Conservation (phyloP, 2,113 vertebrate genomes). For the pig (Sus scrofa) region T2T-Sscrofa CM000818.6:104701501-104702000, state of each 20-base stretch:
- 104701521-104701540: constrained; percentile 40
- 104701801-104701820: constrained; percentile 20
- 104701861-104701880: background rate
- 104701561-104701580: constrained; percentile 36
- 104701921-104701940: background rate
- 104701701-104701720: background rate
- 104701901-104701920: background rate
- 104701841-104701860: background rate
- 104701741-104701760: background rate
- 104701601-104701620: background rate
- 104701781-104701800: background rate
- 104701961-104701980: background rate
- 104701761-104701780: background rate
- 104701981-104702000: background rate
- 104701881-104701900: background rate
- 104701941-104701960: background rate
- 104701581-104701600: constrained; percentile 18
- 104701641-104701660: background rate
- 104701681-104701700: background rate
- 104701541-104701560: constrained; percentile 32
- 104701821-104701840: background rate
- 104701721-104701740: background rate
- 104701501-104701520: constrained; percentile 37
- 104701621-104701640: background rate
- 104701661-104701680: background rate